Conservation (phyloP, 2,113 vertebrate species). For the Crotalus viridis region DNA sequence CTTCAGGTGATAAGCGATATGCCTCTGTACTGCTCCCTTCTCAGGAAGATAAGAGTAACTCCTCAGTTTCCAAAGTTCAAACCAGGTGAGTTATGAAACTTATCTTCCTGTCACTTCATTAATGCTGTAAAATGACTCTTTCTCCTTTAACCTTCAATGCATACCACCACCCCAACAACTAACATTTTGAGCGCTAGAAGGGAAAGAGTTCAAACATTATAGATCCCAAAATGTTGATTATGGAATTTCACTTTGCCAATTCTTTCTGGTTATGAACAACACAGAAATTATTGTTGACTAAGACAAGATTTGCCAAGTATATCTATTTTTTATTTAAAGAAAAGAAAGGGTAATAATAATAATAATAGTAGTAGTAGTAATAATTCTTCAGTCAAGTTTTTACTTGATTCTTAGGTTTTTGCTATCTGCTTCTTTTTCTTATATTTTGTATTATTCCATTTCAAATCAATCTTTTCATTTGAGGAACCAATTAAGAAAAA, state of each 20-base stretch:
- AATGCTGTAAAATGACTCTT: background rate
- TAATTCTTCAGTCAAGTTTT: background rate
- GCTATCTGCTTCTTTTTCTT: background rate
- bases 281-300: background rate
- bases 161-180: background rate
- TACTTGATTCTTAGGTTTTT: background rate
- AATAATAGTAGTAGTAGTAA: too few relatives aligned
- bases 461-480: background rate
- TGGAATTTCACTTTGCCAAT: background rate
- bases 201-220: background rate
- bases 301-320: background rate
- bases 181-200: background rate
- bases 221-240: background rate
- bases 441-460: background rate
- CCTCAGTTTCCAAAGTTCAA: constrained; percentile 84
- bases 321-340: background rate
- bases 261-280: background rate
- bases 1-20: constrained; percentile 79
- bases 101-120: background rate
- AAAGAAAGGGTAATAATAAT: background rate
- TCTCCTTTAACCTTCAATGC: background rate
- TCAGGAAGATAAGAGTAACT: constrained; percentile 82
- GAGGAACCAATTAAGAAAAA: background rate
- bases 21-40: constrained; percentile 75
- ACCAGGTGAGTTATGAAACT: constrained; percentile 67